A percentile compares a stretch with the other conserved stretches of the same genome.
Conservation (phyloP, 2,797 vertebrate species). For the Glossophaga mutica region DNA sequence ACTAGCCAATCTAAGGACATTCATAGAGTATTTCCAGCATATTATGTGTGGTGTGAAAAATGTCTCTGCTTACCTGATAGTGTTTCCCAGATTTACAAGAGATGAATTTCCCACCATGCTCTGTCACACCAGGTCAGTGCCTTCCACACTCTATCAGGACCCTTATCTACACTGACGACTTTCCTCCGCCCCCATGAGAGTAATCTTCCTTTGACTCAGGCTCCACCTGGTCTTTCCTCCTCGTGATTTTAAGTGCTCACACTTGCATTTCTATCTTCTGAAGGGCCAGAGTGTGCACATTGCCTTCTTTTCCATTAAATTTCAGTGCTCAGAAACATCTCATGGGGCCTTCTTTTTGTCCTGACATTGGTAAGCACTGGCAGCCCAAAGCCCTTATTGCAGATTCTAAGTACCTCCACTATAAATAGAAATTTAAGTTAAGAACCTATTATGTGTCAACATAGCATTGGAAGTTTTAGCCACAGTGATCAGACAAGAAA, state of each 20-base stretch:
- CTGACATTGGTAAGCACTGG: slow-evolving; percentile 4
- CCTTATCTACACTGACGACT: background rate
- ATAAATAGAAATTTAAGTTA: background rate
- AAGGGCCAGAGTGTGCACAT: background rate
- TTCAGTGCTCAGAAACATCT: background rate
- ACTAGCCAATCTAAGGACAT: background rate
- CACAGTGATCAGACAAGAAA: too few relatives aligned
- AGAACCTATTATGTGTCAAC: background rate
- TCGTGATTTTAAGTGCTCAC: background rate
- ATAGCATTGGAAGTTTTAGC: too few relatives aligned
- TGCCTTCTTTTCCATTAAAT: background rate
- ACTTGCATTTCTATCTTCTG: slow-evolving; percentile 11
- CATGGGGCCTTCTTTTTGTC: background rate
- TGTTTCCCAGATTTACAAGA: background rate
- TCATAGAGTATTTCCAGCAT: background rate
- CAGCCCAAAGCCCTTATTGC: background rate
- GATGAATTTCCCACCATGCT: background rate
- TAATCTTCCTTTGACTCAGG: background rate
- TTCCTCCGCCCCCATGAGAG: background rate
- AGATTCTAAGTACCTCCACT: background rate
- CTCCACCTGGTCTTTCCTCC: background rate
- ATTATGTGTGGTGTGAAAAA: background rate
- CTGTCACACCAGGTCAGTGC: background rate
- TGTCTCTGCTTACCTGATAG: background rate
- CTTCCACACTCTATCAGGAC: background rate